phyloP scores from a whole-genome alignment of 2,113 vertebrate genomes.

The Bufo gargarizans region DNA sequence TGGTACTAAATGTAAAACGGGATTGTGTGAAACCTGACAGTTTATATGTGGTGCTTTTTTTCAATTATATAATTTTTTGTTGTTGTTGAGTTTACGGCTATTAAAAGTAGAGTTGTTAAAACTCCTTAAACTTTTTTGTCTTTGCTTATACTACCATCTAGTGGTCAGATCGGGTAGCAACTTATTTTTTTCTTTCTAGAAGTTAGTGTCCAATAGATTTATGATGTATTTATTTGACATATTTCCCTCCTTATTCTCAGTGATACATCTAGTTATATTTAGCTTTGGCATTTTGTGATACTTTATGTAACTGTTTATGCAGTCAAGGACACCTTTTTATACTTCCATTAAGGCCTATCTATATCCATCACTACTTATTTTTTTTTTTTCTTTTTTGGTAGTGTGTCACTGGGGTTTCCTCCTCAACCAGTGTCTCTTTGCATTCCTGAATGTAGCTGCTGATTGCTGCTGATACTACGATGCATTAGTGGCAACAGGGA shows the following conservation, averaged over 20 bases:
- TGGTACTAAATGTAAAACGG: no score
- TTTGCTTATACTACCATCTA: conserved; percentile 36
- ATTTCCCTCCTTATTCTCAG: not conserved
- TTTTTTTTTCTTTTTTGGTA: no score
- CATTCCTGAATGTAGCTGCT: not conserved
- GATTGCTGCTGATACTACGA: not conserved
- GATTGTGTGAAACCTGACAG: no score
- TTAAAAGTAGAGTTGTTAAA: not conserved
- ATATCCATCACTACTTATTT: no score
- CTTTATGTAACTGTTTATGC: no score
- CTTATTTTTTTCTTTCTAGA: no score
- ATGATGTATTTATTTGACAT: not conserved
- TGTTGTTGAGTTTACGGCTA: not conserved
- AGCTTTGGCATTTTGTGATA: no score
- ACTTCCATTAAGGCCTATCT: not conserved
- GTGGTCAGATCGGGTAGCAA: not conserved
- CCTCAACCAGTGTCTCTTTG: not conserved
- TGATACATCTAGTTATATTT: not conserved
- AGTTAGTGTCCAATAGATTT: not conserved
- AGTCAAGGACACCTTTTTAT: not conserved
- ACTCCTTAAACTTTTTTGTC: not conserved
- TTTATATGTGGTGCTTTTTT: not conserved
- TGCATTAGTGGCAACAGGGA: not conserved
- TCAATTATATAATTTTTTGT: not conserved
- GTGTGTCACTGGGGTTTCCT: not conserved